These are phyloP conservation scores for Caranx melampygus DNA, from an alignment of 2,113 vertebrate species.

Conservation along the genomic window DNA sequence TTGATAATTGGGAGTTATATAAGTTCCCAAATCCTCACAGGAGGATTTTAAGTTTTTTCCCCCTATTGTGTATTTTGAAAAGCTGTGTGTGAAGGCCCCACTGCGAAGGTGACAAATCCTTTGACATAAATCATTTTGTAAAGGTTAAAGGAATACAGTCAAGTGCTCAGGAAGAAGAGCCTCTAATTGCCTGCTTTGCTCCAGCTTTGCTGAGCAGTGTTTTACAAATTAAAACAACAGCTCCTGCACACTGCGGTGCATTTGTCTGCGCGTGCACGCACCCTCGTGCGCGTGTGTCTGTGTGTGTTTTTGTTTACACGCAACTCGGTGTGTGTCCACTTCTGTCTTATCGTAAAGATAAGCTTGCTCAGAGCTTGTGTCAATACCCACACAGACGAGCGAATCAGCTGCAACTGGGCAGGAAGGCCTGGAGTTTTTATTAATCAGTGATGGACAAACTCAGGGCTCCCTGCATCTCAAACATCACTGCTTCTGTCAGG, in stretches of 20 bases:
- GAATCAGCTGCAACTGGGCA: constrained; percentile 59
- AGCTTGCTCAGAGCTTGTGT: constrained; percentile 55
- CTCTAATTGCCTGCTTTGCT: constrained; percentile 86
- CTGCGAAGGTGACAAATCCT: constrained; percentile 87
- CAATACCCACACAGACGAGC: constrained; percentile 54
- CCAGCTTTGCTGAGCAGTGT: constrained; percentile 73
- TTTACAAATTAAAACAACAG: constrained; percentile 85
- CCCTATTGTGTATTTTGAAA: constrained; percentile 85
- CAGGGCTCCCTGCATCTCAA: constrained; percentile 66
- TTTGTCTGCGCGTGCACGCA: constrained; percentile 40
- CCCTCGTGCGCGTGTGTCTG: constrained; percentile 4
- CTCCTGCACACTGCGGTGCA: constrained; percentile 60
- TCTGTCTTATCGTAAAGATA: constrained; percentile 56
- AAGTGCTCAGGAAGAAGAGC: constrained; percentile 81
- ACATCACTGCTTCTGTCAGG: constrained; percentile 76
- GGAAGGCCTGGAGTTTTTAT: constrained; percentile 73
- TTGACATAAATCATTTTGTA: constrained; percentile 85
- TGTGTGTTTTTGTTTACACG: constrained; percentile 52
- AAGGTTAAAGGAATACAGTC: constrained; percentile 84
- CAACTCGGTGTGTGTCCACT: constrained; percentile 40
- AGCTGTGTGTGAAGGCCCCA: constrained; percentile 81
- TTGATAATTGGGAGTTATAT: constrained; percentile 90
- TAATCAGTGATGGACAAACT: constrained; percentile 82
- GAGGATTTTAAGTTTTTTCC: constrained; percentile 82
- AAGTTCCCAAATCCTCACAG: constrained; percentile 87